Evolutionary conservation across 2,888 invertebrate genomes (phyloP).

Genomic region (Chymomyza amoena): DNA sequence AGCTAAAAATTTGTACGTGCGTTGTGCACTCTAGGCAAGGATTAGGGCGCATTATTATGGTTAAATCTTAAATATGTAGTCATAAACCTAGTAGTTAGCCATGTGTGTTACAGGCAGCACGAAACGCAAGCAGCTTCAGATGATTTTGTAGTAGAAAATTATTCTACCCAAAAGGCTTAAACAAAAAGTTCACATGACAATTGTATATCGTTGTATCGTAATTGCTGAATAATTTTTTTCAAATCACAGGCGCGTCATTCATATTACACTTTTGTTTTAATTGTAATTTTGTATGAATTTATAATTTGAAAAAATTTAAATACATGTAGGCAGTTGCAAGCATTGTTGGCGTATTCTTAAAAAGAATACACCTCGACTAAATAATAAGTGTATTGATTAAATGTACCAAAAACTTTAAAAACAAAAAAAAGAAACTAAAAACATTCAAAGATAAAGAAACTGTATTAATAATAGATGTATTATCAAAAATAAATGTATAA

Average conservation of each 20-base stretch:
- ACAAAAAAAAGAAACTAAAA: conserved; percentile 27
- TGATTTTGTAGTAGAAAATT: conserved; percentile 44
- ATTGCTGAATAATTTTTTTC: conserved; percentile 49
- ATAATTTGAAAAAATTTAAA: not conserved
- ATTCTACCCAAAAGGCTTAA: conserved; percentile 20
- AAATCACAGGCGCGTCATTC: not conserved
- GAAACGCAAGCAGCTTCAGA: conserved; percentile 30
- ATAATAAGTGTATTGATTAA: conserved; percentile 32
- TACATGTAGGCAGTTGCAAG: not conserved
- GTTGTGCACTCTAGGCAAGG: conserved; percentile 48
- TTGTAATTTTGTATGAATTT: not conserved
- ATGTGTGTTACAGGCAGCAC: not conserved
- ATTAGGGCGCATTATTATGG: conserved; percentile 38
- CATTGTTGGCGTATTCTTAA: not conserved
- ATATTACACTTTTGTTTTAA: not conserved
- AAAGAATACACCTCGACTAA: conserved; percentile 27
- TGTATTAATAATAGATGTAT: conserved; percentile 62
- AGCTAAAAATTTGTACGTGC: conserved; percentile 10
- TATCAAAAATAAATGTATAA: conserved; percentile 63
- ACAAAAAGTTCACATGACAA: conserved; percentile 27
- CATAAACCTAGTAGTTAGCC: conserved; percentile 54
- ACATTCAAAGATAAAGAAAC: conserved; percentile 48
- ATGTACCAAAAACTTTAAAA: conserved; percentile 34
- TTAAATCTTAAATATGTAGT: conserved; percentile 27
- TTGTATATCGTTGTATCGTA: conserved; percentile 57